Base-by-base conservation (phyloP, 1,140 invertebrate species). In the Meloidogyne exigua region DNA sequence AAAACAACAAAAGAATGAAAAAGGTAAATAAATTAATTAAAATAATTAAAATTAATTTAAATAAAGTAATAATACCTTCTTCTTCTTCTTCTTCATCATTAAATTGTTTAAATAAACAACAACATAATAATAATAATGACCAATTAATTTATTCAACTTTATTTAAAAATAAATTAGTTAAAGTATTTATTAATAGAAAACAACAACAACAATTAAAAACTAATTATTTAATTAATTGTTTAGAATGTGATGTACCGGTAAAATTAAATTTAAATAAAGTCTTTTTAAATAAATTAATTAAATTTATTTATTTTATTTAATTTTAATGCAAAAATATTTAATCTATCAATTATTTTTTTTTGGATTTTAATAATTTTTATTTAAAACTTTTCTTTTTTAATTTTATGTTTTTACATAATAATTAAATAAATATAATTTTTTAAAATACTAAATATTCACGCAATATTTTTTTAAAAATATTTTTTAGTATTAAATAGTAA, bases 191-290 rank as follows among this genome's bases (percentile, higher is more conserved):
- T 49, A 49, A 49, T 49, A 18, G 18, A 18, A 49, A n/a, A n/a
- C 4, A 18, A 49, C 44, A 18, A 18, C 13, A 49, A 23, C 72
- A 25, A 49, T 12, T 49, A 25, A 77, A 23, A 42, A 77, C 76
- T 25, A 28, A 75, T 10, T 77, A 72, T 42, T 73, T 77, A 32
- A 64, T 26, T 32, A 69, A 77, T 39, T 77, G 76, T 49, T 66
- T 77, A 25, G 68, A 74, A 32, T 77, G 49, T 32, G 76, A 77
- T 18, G 76, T 44, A 18, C 42, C 28, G 76, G 71, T 64, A 32
- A 49, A 32, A 32, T 32, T 32, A 32, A 32, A 32, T 32, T 32
- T 32, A 32, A 32, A 32, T 3, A 32, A 32, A 32, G 7, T n/a
- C n/a, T n/a, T n/a, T n/a, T n/a, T n/a, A n/a, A n/a, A n/a, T n/a